Conservation (phyloP, 1,140 invertebrate species). For the Metaphire vulgaris region DNA sequence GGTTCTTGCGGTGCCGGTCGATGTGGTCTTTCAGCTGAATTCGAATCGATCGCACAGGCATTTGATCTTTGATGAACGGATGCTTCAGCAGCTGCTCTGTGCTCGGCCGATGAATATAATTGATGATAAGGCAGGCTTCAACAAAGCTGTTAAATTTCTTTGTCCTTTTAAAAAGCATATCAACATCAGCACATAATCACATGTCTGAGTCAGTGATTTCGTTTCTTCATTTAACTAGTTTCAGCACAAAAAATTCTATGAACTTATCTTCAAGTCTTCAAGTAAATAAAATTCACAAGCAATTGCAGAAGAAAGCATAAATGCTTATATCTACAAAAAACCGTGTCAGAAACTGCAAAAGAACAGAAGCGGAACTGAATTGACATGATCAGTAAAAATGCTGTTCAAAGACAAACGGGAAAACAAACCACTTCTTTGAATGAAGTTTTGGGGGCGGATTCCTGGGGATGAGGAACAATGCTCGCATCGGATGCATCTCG, state of each 20-base stretch:
- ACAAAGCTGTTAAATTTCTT: conserved; percentile 62
- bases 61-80: conserved; percentile 94
- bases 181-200: too few relatives aligned
- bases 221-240: too few relatives aligned
- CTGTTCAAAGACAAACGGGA: too few relatives aligned
- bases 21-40: conserved; percentile 99
- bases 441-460: conserved; percentile 94
- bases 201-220: too few relatives aligned
- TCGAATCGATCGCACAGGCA: conserved; percentile 90
- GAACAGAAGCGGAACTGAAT: too few relatives aligned
- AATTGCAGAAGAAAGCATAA: background rate
- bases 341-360: too few relatives aligned
- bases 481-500: conserved; percentile 99
- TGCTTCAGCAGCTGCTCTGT: conserved; percentile 96
- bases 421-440: conserved; percentile 85
- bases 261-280: too few relatives aligned
- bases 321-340: too few relatives aligned
- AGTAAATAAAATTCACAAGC: too few relatives aligned
- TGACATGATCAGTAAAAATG: too few relatives aligned
- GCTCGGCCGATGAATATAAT: conserved; percentile 95
- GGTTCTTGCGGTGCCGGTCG: conserved; percentile 62
- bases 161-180: too few relatives aligned
- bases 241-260: too few relatives aligned
- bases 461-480: conserved; percentile 93
- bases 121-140: conserved; percentile 84